These are phyloP conservation scores for Mesaphorura yosii DNA, from an alignment of 1,140 invertebrate species.

Conservation along the genomic window DNA sequence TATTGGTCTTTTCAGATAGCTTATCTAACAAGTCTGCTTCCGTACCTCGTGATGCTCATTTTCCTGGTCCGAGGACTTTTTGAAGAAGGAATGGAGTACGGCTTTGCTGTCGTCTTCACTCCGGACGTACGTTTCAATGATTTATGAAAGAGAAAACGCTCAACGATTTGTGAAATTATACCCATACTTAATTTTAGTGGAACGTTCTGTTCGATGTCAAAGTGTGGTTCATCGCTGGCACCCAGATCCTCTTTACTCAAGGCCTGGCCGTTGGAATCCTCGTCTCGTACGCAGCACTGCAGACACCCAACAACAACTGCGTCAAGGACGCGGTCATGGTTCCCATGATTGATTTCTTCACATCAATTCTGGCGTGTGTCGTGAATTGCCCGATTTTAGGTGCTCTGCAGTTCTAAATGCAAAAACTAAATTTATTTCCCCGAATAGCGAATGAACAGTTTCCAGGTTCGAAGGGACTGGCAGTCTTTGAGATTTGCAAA, in stretches of 20 bases:
- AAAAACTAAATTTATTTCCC: neutral
- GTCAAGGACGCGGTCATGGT: conserved; percentile 52
- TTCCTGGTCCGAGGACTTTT: conserved; percentile 90
- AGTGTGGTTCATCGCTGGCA: conserved; percentile 83
- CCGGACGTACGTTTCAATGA: conserved; percentile 50
- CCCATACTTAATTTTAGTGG: conserved; percentile 40
- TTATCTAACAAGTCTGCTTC: conserved; percentile 90
- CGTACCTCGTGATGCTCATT: conserved; percentile 84
- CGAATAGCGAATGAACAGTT: neutral
- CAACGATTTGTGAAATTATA: neutral
- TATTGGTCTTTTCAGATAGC: conserved; percentile 52
- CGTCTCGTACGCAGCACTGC: conserved; percentile 89
- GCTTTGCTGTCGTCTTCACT: conserved; percentile 75
- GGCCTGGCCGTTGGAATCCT: conserved; percentile 87
- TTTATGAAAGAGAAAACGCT: neutral
- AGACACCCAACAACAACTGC: conserved; percentile 89
- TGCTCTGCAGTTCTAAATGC: conserved; percentile 31
- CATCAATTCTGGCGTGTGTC: conserved; percentile 93
- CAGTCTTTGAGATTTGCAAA: conserved; percentile 35
- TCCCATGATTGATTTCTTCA: conserved; percentile 84
- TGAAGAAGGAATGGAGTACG: conserved; percentile 75
- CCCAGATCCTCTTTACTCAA: conserved; percentile 93
- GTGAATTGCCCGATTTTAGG: conserved; percentile 96
- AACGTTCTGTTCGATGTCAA: conserved; percentile 57
- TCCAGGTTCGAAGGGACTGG: neutral